A percentile compares a stretch with the other conserved stretches of the same genome.
phyloP scores from a whole-genome alignment of 2,888 invertebrate genomes.

The Yponomeuta evonymella region DNA sequence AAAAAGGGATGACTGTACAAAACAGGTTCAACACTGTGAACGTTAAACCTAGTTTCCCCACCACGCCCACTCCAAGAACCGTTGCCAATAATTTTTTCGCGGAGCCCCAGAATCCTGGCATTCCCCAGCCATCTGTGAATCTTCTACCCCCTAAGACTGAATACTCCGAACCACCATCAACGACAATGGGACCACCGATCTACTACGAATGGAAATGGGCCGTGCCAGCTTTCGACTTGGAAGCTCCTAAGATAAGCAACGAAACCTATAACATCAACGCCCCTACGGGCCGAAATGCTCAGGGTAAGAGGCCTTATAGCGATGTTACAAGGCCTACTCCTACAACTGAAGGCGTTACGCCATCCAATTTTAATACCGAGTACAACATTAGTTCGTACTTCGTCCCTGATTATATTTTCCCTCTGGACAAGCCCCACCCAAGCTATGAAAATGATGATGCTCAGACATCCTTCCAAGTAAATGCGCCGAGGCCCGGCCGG shows the following conservation, averaged over 20 bases:
- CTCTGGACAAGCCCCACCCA: conserved; percentile 76
- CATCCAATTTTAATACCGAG: conserved; percentile 49
- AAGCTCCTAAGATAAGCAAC: conserved; percentile 70
- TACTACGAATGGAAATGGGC: conserved; percentile 82
- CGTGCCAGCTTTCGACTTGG: conserved; percentile 75
- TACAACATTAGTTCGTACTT: conserved; percentile 77
- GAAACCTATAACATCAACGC: conserved; percentile 38
- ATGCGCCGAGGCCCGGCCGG: conserved; percentile 61
- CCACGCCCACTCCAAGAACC: conserved; percentile 24
- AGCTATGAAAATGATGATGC: conserved; percentile 74
- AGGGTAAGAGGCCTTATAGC: conserved; percentile 52
- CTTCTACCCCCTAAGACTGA: conserved; percentile 75
- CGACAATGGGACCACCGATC: conserved; percentile 78
- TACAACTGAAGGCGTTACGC: conserved; percentile 40
- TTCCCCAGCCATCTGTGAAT: conserved; percentile 45
- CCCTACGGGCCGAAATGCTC: conserved; percentile 35
- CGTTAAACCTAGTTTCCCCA: conserved; percentile 33
- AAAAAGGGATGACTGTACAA: conserved; percentile 38
- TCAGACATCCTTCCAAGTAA: conserved; percentile 78
- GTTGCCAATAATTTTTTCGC: background rate
- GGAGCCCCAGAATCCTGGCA: conserved; percentile 13
- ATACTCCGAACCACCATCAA: conserved; percentile 48
- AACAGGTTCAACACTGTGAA: conserved; percentile 50
- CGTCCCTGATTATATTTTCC: conserved; percentile 78
- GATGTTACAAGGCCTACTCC: conserved; percentile 48